Evolutionary conservation across 2,888 invertebrate genomes (phyloP), one percentile per base, ranked within the genome.

Genomic region (Eupeodes luniger): DNA sequence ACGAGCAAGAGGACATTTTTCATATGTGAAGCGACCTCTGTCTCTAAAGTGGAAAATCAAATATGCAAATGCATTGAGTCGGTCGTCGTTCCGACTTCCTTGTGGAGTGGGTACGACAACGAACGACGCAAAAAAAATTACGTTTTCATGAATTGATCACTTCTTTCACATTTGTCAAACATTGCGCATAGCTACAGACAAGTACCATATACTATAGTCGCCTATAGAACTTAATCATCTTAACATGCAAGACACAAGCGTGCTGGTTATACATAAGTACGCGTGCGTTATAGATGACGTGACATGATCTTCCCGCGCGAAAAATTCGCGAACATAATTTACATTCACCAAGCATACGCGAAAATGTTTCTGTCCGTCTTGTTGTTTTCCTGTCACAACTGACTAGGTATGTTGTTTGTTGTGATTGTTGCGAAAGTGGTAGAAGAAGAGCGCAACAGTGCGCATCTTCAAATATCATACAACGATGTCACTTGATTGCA

Each of bases 1-100:
- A 84, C 84, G 80, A 87, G 80, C 87, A 80, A 40, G 84, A 84
- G 84, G 87, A 87, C 84, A 87, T 84, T 87, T 87, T 80, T 84
- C 87, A 84, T 84, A n/a, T 27, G 19, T 55, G 19, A 55, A 55
- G 70, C 83, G 79, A 80, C 70, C 80, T 80, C 67, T 83, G 59
- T 34, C 72, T 80, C 36, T 47, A 77, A 84, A 87, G 84, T 84
- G 84, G 76, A 87, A 87, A 87, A 87, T 87, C 84, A 87, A 87
- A 87, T 87, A 87, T 87, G 87, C 80, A 87, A 87, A 87, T 87
- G 72, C 67, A 57, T 67, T 40, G 40, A 5, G 40, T 40, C 40
- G 40, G 40, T 40, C 40, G 40, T 40, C 40, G 40, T 40, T 7
- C 40, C 40, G 9, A 87, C 76, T 87, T 87, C 87, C 87, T 81